Base-by-base conservation (phyloP, 2,797 vertebrate species). In the Fratercula arctica region DNA sequence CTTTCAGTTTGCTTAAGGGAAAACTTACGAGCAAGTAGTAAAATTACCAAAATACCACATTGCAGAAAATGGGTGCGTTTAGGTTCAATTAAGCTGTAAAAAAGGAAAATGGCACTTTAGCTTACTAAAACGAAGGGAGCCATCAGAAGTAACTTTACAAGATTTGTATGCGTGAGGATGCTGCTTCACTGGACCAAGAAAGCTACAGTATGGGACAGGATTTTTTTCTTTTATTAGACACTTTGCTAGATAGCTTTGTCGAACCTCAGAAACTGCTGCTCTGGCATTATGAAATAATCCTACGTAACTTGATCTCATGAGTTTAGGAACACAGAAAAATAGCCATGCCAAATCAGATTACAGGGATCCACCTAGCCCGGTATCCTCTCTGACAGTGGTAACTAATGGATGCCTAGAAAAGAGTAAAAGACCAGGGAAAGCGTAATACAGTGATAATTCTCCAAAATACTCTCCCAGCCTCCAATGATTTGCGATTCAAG, bases 301-400 rank as follows among this genome's bases (percentile, higher is more conserved):
- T 97, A 94, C 83, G 83, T 89, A 95, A 96, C 96, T 95, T 29
- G 91, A 95, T 96, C 95, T 95, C 89, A 87, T 89, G 91, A 95
- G 50, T 57, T 92, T 95, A 97, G 93, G 93, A 96, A 97, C 94
- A 97, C 96, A 97, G 94, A 93, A 93, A 97, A 96, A 97, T 81
- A 97, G 94, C 96, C 96, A 96, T 97, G 96, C 96, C 96, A 97
- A 96, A 97, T 97, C 95, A 96, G 95, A 97, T 96, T 95, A 95
- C 93, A 86, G 95, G 83, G 95, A 95, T 96, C 94, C 95, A 95
- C 96, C 96, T 96, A 91, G 94, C 67, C 89, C 95, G 85, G 94
- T 85, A 78, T 84, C 96, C 94, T 95, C 66, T 78, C 96, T 95
- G 95, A 91, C 96, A 93, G 92, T 93, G 91, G 91, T 83, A 93